Conservation (phyloP, 2,113 vertebrate species). For the Callopanchax toddi region DNA sequence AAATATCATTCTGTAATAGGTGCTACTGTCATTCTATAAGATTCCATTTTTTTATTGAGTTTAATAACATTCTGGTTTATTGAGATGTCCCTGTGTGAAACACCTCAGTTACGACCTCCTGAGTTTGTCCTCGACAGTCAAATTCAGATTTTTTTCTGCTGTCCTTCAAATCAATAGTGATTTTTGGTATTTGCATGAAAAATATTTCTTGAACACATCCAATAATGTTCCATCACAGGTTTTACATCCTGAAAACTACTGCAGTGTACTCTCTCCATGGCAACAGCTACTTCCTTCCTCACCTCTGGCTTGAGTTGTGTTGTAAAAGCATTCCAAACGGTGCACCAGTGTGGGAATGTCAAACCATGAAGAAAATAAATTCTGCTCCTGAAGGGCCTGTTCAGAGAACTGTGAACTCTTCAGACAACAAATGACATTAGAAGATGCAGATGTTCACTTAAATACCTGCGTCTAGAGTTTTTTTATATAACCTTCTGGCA, state of each 20-base stretch:
- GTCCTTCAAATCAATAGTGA: too few relatives aligned
- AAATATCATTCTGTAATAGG: too few relatives aligned
- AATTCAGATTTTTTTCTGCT: too few relatives aligned
- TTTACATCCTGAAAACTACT: not conserved
- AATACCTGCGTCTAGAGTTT: not conserved
- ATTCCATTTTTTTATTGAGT: too few relatives aligned
- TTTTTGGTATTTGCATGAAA: too few relatives aligned
- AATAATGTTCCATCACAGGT: not conserved
- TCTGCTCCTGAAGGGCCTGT: too few relatives aligned
- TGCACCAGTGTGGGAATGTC: not conserved
- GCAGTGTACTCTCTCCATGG: constrained; percentile 5
- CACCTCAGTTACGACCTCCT: too few relatives aligned
- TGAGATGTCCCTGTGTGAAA: too few relatives aligned
- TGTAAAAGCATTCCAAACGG: not conserved
- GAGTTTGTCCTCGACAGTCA: too few relatives aligned
- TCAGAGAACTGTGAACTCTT: not conserved
- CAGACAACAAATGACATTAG: not conserved
- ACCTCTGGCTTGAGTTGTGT: not conserved
- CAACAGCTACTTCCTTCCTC: not conserved
- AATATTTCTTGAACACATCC: too few relatives aligned
- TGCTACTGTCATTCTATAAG: too few relatives aligned
- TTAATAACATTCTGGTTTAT: too few relatives aligned
- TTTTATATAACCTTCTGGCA: not conserved
- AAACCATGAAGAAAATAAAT: not conserved
- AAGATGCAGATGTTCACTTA: not conserved